Evolutionary conservation across 2,888 invertebrate genomes (phyloP), one percentile per base, ranked within the genome.

Genomic region (Malacosoma neustria): DNA sequence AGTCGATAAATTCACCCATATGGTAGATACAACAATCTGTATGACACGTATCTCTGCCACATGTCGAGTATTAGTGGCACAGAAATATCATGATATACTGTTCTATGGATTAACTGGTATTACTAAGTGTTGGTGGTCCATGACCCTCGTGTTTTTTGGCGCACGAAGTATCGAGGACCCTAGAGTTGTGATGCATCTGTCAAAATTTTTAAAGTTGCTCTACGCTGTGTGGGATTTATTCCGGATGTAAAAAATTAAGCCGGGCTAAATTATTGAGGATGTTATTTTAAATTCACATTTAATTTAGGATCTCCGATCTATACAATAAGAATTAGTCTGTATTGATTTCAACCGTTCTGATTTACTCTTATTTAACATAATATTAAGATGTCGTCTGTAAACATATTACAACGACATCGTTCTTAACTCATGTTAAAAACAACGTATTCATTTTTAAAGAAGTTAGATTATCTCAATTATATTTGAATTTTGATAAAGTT

Each of bases 41-140:
- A 44, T 48, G 48, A 50, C 50, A 46, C 48, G 45, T 51, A 65
- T 61, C 59, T 48, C 38, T 47, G 73, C 70, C 84, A 84, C 82
- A 84, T 85, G 84, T 80, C 65, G 51, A 49, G 81, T 51, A 72
- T 82, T 77, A 82, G 63, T 57, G 61, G 59, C 53, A 62, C 61
- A 66, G 68, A 77, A 80, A 73, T 68, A 81, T 84, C 84, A 82
- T 72, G 84, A 84, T 76, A 81, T 72, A 71, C 68, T 66, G 70
- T 69, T 63, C 52, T 36, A 40, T 42, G 80, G 81, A 81, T 84
- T 80, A 81, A 61, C 54, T 60, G 69, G 67, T 70, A 71, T 59
- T 68, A 51, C 60, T 22, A 22, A 5, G 22, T 57, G 62, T 60
- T 69, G 82, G 85, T 85, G 85, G 85, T 82, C 84, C 57, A 51